Conservation (phyloP, 92 coral and sea anemone genomes). For the Epizoanthus illoricatus region DNA sequence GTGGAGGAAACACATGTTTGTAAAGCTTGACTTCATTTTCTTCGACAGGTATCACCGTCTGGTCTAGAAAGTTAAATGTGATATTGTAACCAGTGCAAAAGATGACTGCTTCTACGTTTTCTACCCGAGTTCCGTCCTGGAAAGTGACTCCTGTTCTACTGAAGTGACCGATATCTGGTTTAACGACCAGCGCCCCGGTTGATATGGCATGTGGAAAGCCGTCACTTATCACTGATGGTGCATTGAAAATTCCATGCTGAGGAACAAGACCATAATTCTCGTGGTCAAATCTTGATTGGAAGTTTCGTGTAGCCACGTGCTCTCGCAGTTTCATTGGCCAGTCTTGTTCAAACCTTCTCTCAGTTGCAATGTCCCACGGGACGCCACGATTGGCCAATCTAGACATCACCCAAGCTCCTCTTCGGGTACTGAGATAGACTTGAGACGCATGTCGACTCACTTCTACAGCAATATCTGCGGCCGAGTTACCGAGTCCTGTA, state of each 20-base stretch:
- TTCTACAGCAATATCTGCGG: constrained; percentile 80
- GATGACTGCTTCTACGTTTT: constrained; percentile 65
- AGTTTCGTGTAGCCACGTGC: constrained; percentile 42
- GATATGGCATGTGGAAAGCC: constrained; percentile 70
- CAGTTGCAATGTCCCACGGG: constrained; percentile 73
- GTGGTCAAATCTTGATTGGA: constrained; percentile 69
- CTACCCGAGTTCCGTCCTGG: constrained; percentile 58
- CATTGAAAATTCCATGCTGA: constrained; percentile 57
- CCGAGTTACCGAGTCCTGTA: constrained; percentile 82
- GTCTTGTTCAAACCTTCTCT: constrained; percentile 56
- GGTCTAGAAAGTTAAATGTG: constrained; percentile 55
- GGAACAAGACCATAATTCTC: constrained; percentile 69
- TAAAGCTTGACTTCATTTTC: constrained; percentile 65
- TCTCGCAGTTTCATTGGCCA: constrained; percentile 58
- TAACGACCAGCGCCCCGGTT: constrained; percentile 61
- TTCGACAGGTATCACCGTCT: constrained; percentile 50
- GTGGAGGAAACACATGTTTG: constrained; percentile 49
- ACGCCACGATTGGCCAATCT: constrained; percentile 67
- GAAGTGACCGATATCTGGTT: constrained; percentile 60
- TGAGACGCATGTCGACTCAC: constrained; percentile 77
- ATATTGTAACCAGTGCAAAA: constrained; percentile 77
- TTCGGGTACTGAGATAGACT: constrained; percentile 79
- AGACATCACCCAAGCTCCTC: constrained; percentile 90
- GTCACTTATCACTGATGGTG: constrained; percentile 78
- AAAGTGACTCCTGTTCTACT: constrained; percentile 61